Base-by-base conservation (phyloP, 2,888 invertebrate species). In the Ecdyonurus torrentis region DNA sequence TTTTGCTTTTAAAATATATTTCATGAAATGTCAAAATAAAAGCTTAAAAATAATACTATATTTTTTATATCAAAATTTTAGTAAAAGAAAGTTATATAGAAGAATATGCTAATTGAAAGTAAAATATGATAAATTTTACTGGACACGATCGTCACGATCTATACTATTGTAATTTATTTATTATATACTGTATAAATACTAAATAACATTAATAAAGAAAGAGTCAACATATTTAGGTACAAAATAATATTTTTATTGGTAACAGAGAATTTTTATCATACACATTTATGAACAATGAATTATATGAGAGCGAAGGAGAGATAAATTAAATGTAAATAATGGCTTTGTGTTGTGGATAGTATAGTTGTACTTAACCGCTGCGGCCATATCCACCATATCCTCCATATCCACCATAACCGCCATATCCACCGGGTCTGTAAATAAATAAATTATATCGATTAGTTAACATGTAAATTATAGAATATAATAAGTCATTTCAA, bases 341-440 rank as follows among this genome's bases (percentile, higher is more conserved):
- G 55, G 22, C 5, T 55, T 55, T 7, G 55, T 22, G n/a, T 20
- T 5, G 5, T 7, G 7, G 10, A n/a, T 22, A 10, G 37, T 5
- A 55, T 18, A 7, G 37, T 15, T 10, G 37, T 10, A 37, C 7
- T 37, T 55, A 55, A 22, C 55, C 55, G 55, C 55, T 55, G 19
- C 55, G n/a, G 55, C 55, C 55, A n/a, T 55, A 55, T 7, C 55
- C 55, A 55, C 55, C 55, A 55, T 55, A 55, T 5, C 55, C 55
- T 7, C 19, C 19, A 22, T 55, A 55, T n/a, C 55, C 55, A 10
- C 55, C 55, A 22, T 55, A 20, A n/a, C 22, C 7, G 7, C 50
- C 50, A 18, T 50, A 50, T 7, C 50, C 55, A 55, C 55, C 55
- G 22, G 7, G 7, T 37, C 37, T 15, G 15, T 37, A 37, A 37